These are phyloP conservation scores for Polypterus senegalus DNA, from an alignment of 2,113 vertebrate genomes.

Conservation along the genomic window DNA sequence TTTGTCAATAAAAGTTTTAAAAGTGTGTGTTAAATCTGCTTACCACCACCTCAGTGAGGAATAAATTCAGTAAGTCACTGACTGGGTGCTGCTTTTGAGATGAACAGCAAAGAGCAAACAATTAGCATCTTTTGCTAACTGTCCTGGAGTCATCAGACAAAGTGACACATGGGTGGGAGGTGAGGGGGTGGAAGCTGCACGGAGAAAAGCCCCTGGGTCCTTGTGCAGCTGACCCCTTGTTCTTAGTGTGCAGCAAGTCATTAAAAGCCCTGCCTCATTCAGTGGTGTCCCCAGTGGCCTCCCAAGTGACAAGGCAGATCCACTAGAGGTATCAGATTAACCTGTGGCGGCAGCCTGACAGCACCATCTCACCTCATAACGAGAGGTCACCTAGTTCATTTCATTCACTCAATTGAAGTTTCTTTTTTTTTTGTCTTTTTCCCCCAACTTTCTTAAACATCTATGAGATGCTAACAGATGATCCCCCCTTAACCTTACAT, in stretches of 20 bases:
- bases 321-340: constrained; percentile 30
- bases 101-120: too few relatives aligned
- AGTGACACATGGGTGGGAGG: not conserved
- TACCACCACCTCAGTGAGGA: too few relatives aligned
- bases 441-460: not conserved
- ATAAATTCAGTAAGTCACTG: too few relatives aligned
- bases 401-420: constrained; percentile 43
- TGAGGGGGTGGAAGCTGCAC: not conserved
- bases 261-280: not conserved
- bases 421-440: constrained; percentile 9
- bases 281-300: not conserved
- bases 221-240: not conserved
- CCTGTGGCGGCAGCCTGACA: constrained; percentile 28
- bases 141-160: not conserved
- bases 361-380: constrained; percentile 38
- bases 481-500: not conserved
- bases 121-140: not conserved
- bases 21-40: too few relatives aligned
- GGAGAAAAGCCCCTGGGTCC: not conserved
- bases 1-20: too few relatives aligned
- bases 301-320: constrained; percentile 40
- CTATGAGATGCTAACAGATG: not conserved
- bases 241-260: not conserved
- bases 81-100: too few relatives aligned
- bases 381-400: constrained; percentile 51